These are phyloP conservation scores for Brachyhypopomus occidentalis DNA, from an alignment of 2,113 vertebrate genomes.

Conservation along the genomic window DNA sequence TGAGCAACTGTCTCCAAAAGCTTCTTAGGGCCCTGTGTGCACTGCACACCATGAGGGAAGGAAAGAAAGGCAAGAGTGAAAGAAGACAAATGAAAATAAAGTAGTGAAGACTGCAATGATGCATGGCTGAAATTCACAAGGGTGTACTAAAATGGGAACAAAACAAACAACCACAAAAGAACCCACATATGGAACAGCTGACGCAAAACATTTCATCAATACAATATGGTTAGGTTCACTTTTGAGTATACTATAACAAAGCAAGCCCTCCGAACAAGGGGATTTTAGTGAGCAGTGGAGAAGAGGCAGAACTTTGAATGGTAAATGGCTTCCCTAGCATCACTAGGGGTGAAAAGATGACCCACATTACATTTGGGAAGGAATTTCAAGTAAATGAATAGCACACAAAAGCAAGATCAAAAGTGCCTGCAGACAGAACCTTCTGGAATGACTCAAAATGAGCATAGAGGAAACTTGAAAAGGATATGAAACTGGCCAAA, in stretches of 20 bases:
- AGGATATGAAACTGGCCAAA: slow-evolving; percentile 7
- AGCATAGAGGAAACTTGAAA: slow-evolving; percentile 25
- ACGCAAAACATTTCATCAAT: background rate
- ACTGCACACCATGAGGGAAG: slow-evolving; percentile 56
- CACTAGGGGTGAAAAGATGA: slow-evolving; percentile 9
- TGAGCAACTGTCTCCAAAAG: slow-evolving; percentile 69
- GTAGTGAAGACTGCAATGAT: background rate
- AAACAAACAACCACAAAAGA: slow-evolving; percentile 8
- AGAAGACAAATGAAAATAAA: background rate
- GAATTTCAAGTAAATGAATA: slow-evolving; percentile 12
- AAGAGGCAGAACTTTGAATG: background rate
- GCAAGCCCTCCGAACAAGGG: background rate
- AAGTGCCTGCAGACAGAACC: slow-evolving; percentile 17
- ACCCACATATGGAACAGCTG: background rate
- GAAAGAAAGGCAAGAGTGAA: background rate
- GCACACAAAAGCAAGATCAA: background rate
- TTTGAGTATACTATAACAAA: background rate
- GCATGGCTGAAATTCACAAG: slow-evolving; percentile 1
- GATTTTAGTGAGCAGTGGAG: background rate
- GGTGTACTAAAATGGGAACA: too few relatives aligned
- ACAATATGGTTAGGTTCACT: background rate
- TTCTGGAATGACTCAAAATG: background rate
- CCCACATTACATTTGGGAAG: slow-evolving; percentile 1
- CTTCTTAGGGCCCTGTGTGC: slow-evolving; percentile 72
- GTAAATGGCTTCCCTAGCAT: slow-evolving; percentile 19